phyloP scores from a whole-genome alignment of 2,113 vertebrate species.

The Coregonus clupeaformis region DNA sequence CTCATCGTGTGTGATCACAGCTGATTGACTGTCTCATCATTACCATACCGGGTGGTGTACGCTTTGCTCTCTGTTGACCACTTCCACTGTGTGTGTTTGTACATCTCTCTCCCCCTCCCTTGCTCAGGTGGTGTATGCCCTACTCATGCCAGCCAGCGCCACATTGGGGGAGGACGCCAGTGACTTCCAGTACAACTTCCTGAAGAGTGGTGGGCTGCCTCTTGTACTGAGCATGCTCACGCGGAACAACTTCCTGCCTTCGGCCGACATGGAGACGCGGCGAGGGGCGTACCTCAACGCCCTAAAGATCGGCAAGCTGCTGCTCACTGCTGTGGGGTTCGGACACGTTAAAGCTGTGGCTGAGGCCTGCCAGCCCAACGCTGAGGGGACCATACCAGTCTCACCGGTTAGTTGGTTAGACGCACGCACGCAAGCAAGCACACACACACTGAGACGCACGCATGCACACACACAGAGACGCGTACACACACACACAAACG shows the following conservation, averaged over 20 bases:
- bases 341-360: slow-evolving; percentile 96
- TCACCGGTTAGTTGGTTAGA: slow-evolving; percentile 81
- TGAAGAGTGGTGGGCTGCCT: slow-evolving; percentile 95
- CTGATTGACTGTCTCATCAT: background rate
- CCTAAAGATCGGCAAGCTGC: slow-evolving; percentile 96
- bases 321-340: slow-evolving; percentile 96
- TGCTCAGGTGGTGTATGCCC: slow-evolving; percentile 92
- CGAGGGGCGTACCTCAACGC: slow-evolving; percentile 97
- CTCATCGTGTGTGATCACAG: too few species aligned
- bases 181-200: slow-evolving; percentile 97
- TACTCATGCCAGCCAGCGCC: slow-evolving; percentile 98
- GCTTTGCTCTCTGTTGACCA: background rate
- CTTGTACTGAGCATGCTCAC: slow-evolving; percentile 98
- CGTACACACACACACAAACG: slow-evolving; percentile 4
- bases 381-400: slow-evolving; percentile 88
- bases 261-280: slow-evolving; percentile 97
- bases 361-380: slow-evolving; percentile 93
- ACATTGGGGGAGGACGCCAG: slow-evolving; percentile 95
- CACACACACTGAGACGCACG: background rate
- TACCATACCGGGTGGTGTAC: background rate
- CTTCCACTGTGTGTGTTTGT: background rate
- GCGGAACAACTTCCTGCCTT: slow-evolving; percentile 98
- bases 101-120: background rate
- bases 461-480: too few species aligned
- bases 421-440: background rate